Evolutionary conservation across 2,888 invertebrate species (phyloP), one percentile per base, ranked within the genome.

Genomic region (Odontocerum albicorne): DNA sequence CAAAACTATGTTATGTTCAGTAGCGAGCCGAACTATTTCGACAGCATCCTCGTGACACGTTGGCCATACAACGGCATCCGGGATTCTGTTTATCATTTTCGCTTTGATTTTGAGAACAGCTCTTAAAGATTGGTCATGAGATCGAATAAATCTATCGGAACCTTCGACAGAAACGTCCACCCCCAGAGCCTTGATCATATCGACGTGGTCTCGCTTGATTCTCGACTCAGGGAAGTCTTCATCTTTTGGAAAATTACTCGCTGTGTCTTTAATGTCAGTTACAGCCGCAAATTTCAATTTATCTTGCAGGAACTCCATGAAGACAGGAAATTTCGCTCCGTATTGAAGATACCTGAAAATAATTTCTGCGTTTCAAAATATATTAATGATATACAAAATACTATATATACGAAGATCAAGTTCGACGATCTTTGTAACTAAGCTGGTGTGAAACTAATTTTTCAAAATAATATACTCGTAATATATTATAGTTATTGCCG

Each of bases 11-110:
- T 90, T 81, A 65, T 86, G 77, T 32, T 83, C 77, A 50, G 84
- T 77, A 1, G 96, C 96, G 33, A 89, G 69, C 15, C 82, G 71
- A 0, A 98, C 90, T 63, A 98, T 77, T 64, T 80, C 78, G 56
- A 86, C 87, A 2, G 95, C 94, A 64, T 96, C 88, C 10, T 87
- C 83, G 69, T 96, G 95, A 62, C 79, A 82, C 35, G 79, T 84
- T 31, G 97, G 97, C 97, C 97, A 98, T 1, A 93, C 77, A 0
- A 98, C 90, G 10, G 96, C 71, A 67, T 99, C 99, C 2, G 97
- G 97, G 67, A 98, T 91, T 64, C 96, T 81, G 71, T 65, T 88
- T 51, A 84, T 80, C 65, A 92, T 90, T 42, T 70, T 74, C 57
- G 92, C 89, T 65, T 92, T 80, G 50, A 97, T 71, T 10, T 81